Evolutionary conservation across 2,113 vertebrate species (phyloP), one percentile per base, ranked within the genome.

Genomic region (Vicugna pacos): DNA sequence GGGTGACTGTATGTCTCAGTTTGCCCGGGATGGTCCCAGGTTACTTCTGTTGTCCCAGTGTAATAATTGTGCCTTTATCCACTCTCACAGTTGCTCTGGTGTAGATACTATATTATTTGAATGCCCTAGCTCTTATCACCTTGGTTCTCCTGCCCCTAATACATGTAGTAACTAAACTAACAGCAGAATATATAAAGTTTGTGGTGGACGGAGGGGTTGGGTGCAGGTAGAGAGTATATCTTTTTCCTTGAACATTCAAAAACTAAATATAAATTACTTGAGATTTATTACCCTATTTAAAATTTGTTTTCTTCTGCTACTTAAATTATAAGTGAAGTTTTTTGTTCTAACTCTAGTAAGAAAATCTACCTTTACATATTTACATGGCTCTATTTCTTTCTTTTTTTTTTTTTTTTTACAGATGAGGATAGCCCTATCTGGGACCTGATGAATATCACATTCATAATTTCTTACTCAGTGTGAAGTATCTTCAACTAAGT

Each of bases 321-420:
- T 89, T 92, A 80, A 32, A 30, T 84, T 54, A 76, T 58, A 87
- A 65, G 1, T 81, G 32, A 30, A 48, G 4, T 60, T 82, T 85
- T 92, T 88, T 58, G 35, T 69, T 91, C n/a, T 12, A 70, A 87
- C 56, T 79, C 35, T 48, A 56, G 46, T 81, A 67, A 81, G 28
- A 69, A 75, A 77, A 62, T 91, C 11, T 42, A 28, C 22, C 17
- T 75, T 84, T 65, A 24, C 32, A 67, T n/a, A 72, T 79, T 89
- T 38, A 26, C 42, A 14, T 72, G 54, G 38, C 56, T 89, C 30
- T 72, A 72, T 88, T 20, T 69, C 20, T 56, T 95, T 92, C 79
- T 50, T 94, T 90, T 83, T 20, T 69, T 20, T 56, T 95, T 92
- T 83, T 50, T 94, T 90, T 83, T 91, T 17, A 89, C 3, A 90